Percentiles rank a stretch among this genome's conserved stretches.
Conservation (phyloP, 2,888 invertebrate species). For the Zonitis immaculata region DNA sequence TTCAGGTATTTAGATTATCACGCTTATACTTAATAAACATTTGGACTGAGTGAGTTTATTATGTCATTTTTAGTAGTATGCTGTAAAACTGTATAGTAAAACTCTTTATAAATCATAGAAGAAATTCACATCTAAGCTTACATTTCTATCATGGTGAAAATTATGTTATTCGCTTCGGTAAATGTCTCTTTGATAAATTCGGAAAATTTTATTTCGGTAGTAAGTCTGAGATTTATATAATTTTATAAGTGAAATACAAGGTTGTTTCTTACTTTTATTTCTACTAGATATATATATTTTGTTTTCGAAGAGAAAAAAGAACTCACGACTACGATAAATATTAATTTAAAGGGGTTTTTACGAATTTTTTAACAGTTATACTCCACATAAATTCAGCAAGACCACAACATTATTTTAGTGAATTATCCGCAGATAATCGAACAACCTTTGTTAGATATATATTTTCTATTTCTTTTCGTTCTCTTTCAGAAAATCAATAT, state of each 20-base stretch:
- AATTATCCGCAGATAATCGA: not conserved
- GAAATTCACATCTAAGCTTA: constrained; percentile 25
- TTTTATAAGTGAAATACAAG: constrained; percentile 18
- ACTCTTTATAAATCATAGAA: constrained; percentile 25
- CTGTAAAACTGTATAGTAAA: constrained; percentile 15
- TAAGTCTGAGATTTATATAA: constrained; percentile 20
- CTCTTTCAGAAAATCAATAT: constrained; percentile 8
- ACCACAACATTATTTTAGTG: not conserved
- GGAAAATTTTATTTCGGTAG: constrained; percentile 17
- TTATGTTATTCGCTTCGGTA: constrained; percentile 23
- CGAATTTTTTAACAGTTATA: not conserved
- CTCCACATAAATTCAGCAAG: not conserved
- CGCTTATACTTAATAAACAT: constrained; percentile 19
- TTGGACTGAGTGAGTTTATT: constrained; percentile 15
- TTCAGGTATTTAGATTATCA: constrained; percentile 19
- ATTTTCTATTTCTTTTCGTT: not conserved
- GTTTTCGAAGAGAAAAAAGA: not conserved
- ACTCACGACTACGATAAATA: not conserved
- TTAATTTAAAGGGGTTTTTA: not conserved
- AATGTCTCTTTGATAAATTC: constrained; percentile 17
- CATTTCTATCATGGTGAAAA: constrained; percentile 27
- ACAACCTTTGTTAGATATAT: not conserved
- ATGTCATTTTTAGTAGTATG: constrained; percentile 16
- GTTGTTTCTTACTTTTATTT: constrained; percentile 6
- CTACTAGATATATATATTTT: constrained; percentile 17